Base-by-base conservation (phyloP, 2,797 vertebrate species). In the Kryptolebias ocellatus region DNA sequence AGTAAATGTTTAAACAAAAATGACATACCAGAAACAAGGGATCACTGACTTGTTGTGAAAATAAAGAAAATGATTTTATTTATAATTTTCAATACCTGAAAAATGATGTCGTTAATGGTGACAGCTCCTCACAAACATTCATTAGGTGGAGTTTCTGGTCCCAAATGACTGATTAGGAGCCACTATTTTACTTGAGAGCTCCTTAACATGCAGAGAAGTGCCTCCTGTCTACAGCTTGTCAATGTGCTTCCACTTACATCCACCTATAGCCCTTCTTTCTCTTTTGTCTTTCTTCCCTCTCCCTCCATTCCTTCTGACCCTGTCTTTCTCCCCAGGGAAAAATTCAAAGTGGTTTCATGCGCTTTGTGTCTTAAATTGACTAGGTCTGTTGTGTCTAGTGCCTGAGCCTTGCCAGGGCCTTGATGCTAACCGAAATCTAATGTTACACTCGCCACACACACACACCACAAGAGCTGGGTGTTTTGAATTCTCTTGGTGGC, bases 371-470 rank as follows among this genome's bases (percentile, higher is more conserved):
- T 70, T 80, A 85, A 74, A 84, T 29, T 74, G 79, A 61, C 61
- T 81, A 67, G 66, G 81, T 84, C 88, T 91, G 88, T 90, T 92
- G 83, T 92, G 90, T 90, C 89, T 91, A 79, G 60, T 76, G 80
- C 80, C 79, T 79, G 72, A 71, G 80, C 64, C 80, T 76, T 81
- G 75, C 77, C 80, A 87, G 69, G 66, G 75, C 64, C 70, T 80
- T 47, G 74, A 85, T 80, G 65, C 71, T 72, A 80, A 64, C 64
- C 79, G 78, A 86, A 85, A 91, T 90, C 74, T 79, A 76, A 83
- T 52, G 52, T 73, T 79, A 69, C 14, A 57, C 67, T 83, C 64
- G 31, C 62, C 76, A 71, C 79, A 80, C 70, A 80, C 70, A 81
- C 70, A 80, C 70, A 81, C 70, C 67, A 28, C 68, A 83, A 81